phyloP scores from a whole-genome alignment of 1,140 invertebrate genomes.

The Nomia melanderi region DNA sequence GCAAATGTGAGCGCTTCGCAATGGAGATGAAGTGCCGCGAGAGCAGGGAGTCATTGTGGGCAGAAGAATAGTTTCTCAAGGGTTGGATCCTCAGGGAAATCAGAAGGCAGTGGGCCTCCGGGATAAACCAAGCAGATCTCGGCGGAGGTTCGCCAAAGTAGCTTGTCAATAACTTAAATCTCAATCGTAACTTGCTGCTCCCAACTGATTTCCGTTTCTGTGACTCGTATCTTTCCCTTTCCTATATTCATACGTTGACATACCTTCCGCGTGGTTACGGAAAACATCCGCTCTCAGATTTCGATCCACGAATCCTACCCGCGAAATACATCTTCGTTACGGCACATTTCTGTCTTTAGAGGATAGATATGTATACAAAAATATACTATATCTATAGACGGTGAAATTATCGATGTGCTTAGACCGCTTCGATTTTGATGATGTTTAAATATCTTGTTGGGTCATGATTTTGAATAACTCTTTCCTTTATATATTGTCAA shows the following conservation, averaged over 20 bases:
- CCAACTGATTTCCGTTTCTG: slow-evolving; percentile 78
- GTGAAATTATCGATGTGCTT: too few species aligned
- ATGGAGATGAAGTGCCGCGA: slow-evolving; percentile 67
- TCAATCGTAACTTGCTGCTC: slow-evolving; percentile 80
- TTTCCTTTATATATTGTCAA: too few species aligned
- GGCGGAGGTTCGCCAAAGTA: slow-evolving; percentile 77
- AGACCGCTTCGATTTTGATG: too few species aligned
- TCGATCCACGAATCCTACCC: neutral
- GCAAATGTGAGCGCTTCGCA: slow-evolving; percentile 40
- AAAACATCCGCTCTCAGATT: slow-evolving; percentile 25
- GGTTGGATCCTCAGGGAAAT: slow-evolving; percentile 80
- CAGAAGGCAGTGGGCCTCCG: slow-evolving; percentile 76
- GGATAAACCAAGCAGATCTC: slow-evolving; percentile 76
- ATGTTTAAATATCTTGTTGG: too few species aligned
- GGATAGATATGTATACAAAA: too few species aligned
- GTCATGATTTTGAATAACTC: too few species aligned
- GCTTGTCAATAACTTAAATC: slow-evolving; percentile 82
- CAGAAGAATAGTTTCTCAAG: slow-evolving; percentile 79
- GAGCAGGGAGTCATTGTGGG: slow-evolving; percentile 76
- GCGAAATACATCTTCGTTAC: neutral
- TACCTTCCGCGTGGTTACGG: slow-evolving; percentile 45
- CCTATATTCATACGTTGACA: slow-evolving; percentile 61
- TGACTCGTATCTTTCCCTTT: slow-evolving; percentile 61
- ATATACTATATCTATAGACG: too few species aligned
- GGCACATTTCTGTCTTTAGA: too few species aligned